These are phyloP conservation scores for Eupithecia pulchellata DNA, from an alignment of 2,888 invertebrate genomes.

Conservation along the genomic window DNA sequence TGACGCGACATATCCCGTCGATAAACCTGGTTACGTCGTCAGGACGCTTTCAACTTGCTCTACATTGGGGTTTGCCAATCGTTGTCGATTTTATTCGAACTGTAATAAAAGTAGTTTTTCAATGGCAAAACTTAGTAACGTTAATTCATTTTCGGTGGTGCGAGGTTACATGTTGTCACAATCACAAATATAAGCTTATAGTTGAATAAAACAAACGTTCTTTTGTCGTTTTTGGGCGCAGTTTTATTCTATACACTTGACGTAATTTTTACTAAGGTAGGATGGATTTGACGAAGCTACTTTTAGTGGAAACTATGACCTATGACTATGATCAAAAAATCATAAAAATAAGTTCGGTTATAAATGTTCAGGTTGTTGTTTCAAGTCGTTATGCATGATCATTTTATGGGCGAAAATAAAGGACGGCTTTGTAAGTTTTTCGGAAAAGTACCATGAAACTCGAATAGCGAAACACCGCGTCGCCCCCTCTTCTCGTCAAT, in stretches of 20 bases:
- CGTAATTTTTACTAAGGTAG: no score
- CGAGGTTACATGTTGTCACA: background rate
- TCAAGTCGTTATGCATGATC: background rate
- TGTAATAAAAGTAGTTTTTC: conserved; percentile 48
- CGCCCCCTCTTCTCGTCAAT: conserved; percentile 72
- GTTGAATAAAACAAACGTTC: background rate
- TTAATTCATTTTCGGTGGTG: conserved; percentile 39
- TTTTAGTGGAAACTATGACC: no score
- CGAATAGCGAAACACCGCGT: conserved; percentile 53
- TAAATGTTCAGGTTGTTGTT: background rate
- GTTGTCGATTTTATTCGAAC: conserved; percentile 50
- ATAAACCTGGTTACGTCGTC: conserved; percentile 58
- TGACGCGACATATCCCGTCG: conserved; percentile 66
- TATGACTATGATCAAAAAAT: no score
- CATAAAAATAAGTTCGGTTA: background rate
- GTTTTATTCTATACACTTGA: no score
- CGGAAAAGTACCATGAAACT: conserved; percentile 67
- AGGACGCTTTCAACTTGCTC: conserved; percentile 46
- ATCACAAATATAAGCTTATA: background rate
- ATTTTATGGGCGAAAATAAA: background rate
- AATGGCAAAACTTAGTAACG: conserved; percentile 34
- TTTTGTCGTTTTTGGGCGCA: background rate
- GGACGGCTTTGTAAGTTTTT: conserved; percentile 52
- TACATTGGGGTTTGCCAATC: conserved; percentile 43
- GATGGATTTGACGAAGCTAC: no score